Base-by-base conservation (phyloP, 2,888 invertebrate species). In the Aphodius sticticus region DNA sequence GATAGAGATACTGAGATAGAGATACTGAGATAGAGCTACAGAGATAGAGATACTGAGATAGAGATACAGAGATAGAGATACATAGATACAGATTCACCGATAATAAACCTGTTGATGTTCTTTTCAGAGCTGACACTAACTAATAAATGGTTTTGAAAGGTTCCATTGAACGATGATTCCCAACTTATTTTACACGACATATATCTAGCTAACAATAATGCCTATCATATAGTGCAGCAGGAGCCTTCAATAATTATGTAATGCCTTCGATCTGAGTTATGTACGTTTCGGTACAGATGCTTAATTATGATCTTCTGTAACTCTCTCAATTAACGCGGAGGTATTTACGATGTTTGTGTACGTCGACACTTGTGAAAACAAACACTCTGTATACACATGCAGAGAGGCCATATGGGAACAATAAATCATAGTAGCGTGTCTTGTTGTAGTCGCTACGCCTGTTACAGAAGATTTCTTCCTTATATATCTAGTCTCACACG, bases 91-190 rank as follows among this genome's bases (percentile, higher is more conserved):
- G 26, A 26, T 26, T 2, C 26, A 26, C 1, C 3, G 26, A 2
- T 26, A 26, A 26, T 26, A 26, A 26, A 26, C 26, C 26, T 26
- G 2, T 3, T 69, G 3, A n/a, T n/a, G 15, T 69, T 69, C 15
- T 69, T 69, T 15, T 15, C 3, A 15, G 14, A n/a, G 1, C 15
- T 69, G 69, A 15, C 14, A n/a, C 69, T 3, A 69, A 69, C 1
- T n/a, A 69, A n/a, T 71, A 16, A 71, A 16, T 71, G 26, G 12
- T 71, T 71, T 71, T 71, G 5, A 71, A 88, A 88, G 87, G 86
- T 77, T 75, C 75, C 3, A 2, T 26, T 26, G 26, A 26, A 26
- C 1, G 26, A 26, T 26, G 26, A 26, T 26, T 26, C 26, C 26
- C 3, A 26, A 26, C 26, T 2, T n/a, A n/a, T n/a, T n/a, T n/a